A percentile compares a stretch with the other conserved stretches of the same genome.
Evolutionary conservation across 2,797 vertebrate species (phyloP).

Genomic region (Kryptolebias ocellatus): DNA sequence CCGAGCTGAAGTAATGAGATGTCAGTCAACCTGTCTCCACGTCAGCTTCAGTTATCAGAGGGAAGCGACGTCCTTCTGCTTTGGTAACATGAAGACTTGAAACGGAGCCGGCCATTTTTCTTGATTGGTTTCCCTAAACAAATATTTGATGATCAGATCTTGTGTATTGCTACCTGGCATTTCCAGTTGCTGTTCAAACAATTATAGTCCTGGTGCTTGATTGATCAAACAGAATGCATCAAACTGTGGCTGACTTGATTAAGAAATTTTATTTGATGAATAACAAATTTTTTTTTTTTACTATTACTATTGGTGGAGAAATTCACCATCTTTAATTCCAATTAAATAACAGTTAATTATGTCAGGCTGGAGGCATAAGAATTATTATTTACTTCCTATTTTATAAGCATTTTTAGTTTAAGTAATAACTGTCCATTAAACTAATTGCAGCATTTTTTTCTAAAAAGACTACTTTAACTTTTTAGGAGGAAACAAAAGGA

Average conservation of each 20-base stretch:
- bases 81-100: constrained; percentile 49
- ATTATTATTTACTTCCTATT: too few species aligned
- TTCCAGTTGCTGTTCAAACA: not conserved
- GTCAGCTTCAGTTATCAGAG: constrained; percentile 58
- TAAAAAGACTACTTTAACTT: too few species aligned
- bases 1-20: constrained; percentile 4
- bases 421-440: too few species aligned
- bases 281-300: not conserved
- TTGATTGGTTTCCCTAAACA: constrained; percentile 74
- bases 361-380: too few species aligned
- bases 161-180: not conserved
- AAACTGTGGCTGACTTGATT: too few species aligned
- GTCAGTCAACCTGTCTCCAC: constrained; percentile 76
- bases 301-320: not conserved
- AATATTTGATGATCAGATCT: not conserved
- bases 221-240: too few species aligned
- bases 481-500: too few species aligned
- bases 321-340: not conserved
- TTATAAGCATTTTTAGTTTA: too few species aligned
- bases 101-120: constrained; percentile 61
- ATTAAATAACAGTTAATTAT: too few species aligned
- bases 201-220: not conserved
- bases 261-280: not conserved
- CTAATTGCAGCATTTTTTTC: too few species aligned
- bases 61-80: constrained; percentile 55